Base-by-base conservation (phyloP, 1,140 invertebrate genomes). In the Drusus annulatus region DNA sequence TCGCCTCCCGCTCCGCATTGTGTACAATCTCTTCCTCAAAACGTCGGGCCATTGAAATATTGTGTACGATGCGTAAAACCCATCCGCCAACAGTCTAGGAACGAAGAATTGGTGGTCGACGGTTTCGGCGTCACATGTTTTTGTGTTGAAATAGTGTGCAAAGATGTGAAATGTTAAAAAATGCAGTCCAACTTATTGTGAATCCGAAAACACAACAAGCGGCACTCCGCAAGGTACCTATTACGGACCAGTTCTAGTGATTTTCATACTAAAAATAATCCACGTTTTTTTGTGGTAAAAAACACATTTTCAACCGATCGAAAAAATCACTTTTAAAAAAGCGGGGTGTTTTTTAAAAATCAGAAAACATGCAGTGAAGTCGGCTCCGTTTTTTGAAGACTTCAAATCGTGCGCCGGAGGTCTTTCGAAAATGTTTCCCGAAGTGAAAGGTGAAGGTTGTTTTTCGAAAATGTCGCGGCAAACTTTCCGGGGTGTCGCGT, bases 131-230 rank as follows among this genome's bases (percentile, higher is more conserved):
- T 45, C 1, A 45, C 8, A 21, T n/a, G n/a, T 56, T 56, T 56
- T 19, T 16, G 54, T 56, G 21, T 56, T 56, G 21, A 56, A 19
- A 56, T n/a, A 56, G 16, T 56, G 54, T 56, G 4, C n/a, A 56
- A 56, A 56, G 54, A 56, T 56, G 54, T 56, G 54, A 56, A 56
- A 56, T 17, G 54, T 21, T n/a, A 56, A 56, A 56, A 17, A 56
- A 21, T 21, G 54, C 54, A 19, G 54, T 17, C 19, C 10, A 17
- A 17, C 6, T 56, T 56, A 21, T 56, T 45, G 36, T 45, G 36
- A 45, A 45, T 45, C 36, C 10, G 36, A 45, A 45, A 45, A 13
- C 36, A 45, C 36, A 45, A 45, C 36, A 45, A 45, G 36, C 8
- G 36, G 36, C 36, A 10, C 36, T 45, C 36, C 36, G 10, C 36